Percentiles rank a stretch among this genome's conserved stretches.
Conservation (phyloP, 1,140 invertebrate genomes). For the Zaprionus nigranus region DNA sequence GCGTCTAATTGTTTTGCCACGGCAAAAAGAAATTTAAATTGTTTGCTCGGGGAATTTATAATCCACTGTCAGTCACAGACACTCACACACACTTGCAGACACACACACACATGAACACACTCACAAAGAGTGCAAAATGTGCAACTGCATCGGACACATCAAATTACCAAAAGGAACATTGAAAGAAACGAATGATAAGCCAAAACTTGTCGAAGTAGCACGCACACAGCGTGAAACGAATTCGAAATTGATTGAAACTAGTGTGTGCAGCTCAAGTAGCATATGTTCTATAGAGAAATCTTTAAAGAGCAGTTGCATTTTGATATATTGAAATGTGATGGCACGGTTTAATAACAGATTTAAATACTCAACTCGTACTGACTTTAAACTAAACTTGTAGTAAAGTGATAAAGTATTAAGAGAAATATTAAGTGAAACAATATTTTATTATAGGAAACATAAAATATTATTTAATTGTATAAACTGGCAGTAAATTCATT, state of each 20-base stretch:
- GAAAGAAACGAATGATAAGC: conserved; percentile 26
- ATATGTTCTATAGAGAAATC: neutral
- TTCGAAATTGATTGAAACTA: conserved; percentile 6
- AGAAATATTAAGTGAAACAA: too few relatives aligned
- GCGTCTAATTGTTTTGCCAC: conserved; percentile 71
- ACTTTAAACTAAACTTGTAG: too few relatives aligned
- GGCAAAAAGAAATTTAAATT: conserved; percentile 55
- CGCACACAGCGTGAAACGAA: neutral
- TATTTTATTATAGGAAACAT: too few relatives aligned
- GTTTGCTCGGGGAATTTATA: conserved; percentile 62
- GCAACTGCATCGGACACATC: conserved; percentile 34
- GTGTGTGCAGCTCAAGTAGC: neutral
- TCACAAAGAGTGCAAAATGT: neutral
- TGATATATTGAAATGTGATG: neutral
- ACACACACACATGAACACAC: neutral
- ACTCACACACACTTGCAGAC: neutral
- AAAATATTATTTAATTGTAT: too few relatives aligned
- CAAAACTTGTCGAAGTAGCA: conserved; percentile 13
- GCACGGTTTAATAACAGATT: neutral
- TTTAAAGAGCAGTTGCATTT: neutral
- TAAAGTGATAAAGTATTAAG: too few relatives aligned
- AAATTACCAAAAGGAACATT: conserved; percentile 20
- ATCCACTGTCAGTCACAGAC: conserved; percentile 48
- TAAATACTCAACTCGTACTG: neutral
- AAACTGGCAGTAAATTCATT: too few relatives aligned